Evolutionary conservation across 2,113 vertebrate species (phyloP).

Genomic region (Sakesphorus luctuosus): DNA sequence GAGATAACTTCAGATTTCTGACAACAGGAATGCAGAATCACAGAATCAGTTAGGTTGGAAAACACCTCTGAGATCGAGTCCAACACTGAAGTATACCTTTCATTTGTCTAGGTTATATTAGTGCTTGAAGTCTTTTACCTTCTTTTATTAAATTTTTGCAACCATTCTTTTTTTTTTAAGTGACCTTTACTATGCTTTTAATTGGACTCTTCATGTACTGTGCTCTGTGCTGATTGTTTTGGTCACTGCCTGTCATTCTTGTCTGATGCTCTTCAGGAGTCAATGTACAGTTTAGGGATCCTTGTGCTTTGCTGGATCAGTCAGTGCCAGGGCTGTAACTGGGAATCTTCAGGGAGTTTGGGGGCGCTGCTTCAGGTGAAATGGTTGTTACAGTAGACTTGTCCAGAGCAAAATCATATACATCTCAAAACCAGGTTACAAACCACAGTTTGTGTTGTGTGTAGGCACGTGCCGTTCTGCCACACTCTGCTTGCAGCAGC

Average conservation of each 20-base stretch:
- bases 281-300: not conserved
- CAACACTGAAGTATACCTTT: not conserved
- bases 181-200: not conserved
- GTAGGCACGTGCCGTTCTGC: accelerated
- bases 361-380: not conserved
- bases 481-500: not conserved
- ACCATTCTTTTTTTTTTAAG: not conserved
- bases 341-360: not conserved
- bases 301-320: not conserved
- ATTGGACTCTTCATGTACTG: not conserved
- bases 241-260: not conserved
- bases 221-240: not conserved
- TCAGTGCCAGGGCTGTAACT: not conserved
- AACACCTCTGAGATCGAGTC: too few species aligned
- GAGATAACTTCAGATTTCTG: not conserved
- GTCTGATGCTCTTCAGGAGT: not conserved
- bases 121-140: not conserved
- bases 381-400: not conserved
- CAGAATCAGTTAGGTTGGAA: too few species aligned
- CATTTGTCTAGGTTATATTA: not conserved
- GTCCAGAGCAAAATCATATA: not conserved
- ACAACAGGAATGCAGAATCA: not conserved
- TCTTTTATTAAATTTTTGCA: not conserved
- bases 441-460: not conserved
- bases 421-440: not conserved